Evolutionary conservation across 92 coral and sea anemone genomes (phyloP), one percentile per base, ranked within the genome.

Genomic region (Epizoanthus rinbou): DNA sequence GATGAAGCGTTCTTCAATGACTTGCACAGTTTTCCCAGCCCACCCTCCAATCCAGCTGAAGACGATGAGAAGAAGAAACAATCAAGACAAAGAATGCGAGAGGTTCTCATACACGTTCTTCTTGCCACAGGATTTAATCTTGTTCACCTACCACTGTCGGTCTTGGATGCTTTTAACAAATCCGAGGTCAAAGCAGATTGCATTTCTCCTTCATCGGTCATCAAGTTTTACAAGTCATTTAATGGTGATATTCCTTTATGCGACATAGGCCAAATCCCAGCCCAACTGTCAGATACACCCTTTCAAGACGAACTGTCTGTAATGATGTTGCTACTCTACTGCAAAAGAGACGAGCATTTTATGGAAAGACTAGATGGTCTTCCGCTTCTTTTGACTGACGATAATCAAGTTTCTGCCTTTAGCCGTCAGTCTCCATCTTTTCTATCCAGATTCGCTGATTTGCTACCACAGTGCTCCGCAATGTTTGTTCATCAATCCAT

Each of bases 301-400:
- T 90, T 92, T 24, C 17, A 81, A 75, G 47, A 47, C 74, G 63
- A 33, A 3, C 0, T 0, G 6, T 43, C 80, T 31, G 75, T 90
- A 54, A 24, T 64, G 33, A 17, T 41, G 2, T 87, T 90, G 35
- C 88, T 92, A 19, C 35, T 39, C 62, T 95, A 92, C 78, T 95
- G 97, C 64, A 89, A 88, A 59, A 59, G 64, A 53, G 89, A 73
- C 24, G 19, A 62, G 2, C 18, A 43, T 23, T 95, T 95, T 71
- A 47, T 60, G 8, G 79, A 84, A 22, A 84, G 83, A n/a, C 91
- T 95, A 21, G 54, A 90, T 33, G 98, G 91, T 6, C 88, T 93
- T 25, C 98, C 98, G 11, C 79, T 95, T 70, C 91, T 95, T 24
- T 85, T 95, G 73, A 95, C 98, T 0, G 87, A 91, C 58, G 98